Evolutionary conservation across 1,140 invertebrate genomes (phyloP), one percentile per base, ranked within the genome.

Genomic region (Holotrichia oblita): DNA sequence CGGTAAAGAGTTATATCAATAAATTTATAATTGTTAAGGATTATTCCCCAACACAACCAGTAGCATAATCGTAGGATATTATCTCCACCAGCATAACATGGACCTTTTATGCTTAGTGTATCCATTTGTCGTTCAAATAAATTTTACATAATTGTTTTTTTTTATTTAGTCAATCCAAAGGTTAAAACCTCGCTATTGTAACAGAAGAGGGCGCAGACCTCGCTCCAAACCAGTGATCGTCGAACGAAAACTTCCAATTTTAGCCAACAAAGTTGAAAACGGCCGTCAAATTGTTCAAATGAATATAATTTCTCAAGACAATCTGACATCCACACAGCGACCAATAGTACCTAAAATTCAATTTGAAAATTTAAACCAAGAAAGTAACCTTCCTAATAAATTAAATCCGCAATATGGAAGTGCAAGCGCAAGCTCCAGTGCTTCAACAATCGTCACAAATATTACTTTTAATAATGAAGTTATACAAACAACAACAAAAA

Each of bases 151-250:
- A 3, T 79, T 76, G 40, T 79, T 59, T 40, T 40, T 80, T 72
- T 79, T n/a, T 64, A 80, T 80, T 41, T 55, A 84, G 83, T 81
- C 81, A 34, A 83, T 86, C 24, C 82, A 87, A 78, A 82, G 80
- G 24, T 77, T 87, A 69, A 82, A 82, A 78, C 87, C 87, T 73
- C 83, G 87, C 10, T 90, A 89, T 82, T 87, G 86, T 73, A 89
- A 89, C 84, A 83, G 88, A 80, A 89, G 77, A 85, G 90, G 84
- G 83, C 84, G 79, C 80, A 88, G 41, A 59, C 83, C 80, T 20
- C 86, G 89, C 40, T 87, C 87, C 40, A 89, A 91, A 81, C 90
- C 88, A 83, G 87, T 91, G 3, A 89, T 92, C 40, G 90, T 91
- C 10, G 91, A 91, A 85, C 85, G 90, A 76, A 88, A 89, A 84